Base-by-base conservation (phyloP, 2,888 invertebrate genomes). In the Trachelus iudaicus region DNA sequence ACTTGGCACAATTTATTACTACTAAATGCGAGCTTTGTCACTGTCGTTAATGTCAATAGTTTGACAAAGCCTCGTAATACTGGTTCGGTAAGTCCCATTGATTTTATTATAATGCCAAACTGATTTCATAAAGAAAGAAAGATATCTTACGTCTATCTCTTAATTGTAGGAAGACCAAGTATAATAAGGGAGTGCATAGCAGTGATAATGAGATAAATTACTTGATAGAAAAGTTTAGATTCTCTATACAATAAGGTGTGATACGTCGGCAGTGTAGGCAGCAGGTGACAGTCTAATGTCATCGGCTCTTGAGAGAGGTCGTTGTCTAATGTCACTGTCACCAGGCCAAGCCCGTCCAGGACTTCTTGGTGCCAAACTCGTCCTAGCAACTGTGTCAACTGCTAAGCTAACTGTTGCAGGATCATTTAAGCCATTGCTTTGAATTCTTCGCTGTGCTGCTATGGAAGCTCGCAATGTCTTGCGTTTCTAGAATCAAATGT, bases 401-500 rank as follows among this genome's bases (percentile, higher is more conserved):
- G 95, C 96, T 87, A 96, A 92, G 87, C 96, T 97, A 84, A 97
- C 96, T 75, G 96, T 96, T 13, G 95, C 94, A 0, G 96, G 94
- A 90, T 96, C 96, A 87, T 95, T 95, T 73, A 96, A 94, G 11
- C 96, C 96, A 87, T 96, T 96, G 30, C 96, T 95, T 92, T 96
- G 96, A 76, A 95, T 94, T 68, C 96, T 94, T 68, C 97, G 94
- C 91, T 97, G 97, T 82, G 95, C 93, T 85, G 96, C 94, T 85
- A 97, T 93, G 0, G 97, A 95, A 75, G 97, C 96, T 76, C 97
- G 94, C 83, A 98, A 92, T 1, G 96, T 95, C 92, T 97, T 97
- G 77, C 98, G 95, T 93, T 98, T 98, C 98, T 98, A 93, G 80
- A 94, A 94, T 86, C 82, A 82, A 79, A 85, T 69, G 69, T 71